Base-by-base conservation (phyloP, 2,797 vertebrate genomes). In the Bovichtus variegatus region DNA sequence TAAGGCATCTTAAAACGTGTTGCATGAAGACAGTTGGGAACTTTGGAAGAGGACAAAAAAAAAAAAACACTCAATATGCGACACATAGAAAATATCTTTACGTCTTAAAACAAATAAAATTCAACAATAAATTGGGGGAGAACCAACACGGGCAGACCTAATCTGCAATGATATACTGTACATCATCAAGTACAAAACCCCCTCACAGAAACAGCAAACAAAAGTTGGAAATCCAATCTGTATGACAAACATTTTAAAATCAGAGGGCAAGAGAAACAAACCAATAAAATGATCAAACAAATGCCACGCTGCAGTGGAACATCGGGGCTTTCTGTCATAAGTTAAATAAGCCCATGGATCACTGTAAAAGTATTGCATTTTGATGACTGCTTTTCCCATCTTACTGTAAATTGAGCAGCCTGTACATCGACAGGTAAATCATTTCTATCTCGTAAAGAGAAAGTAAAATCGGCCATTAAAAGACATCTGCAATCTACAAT, bases 41-140 rank as follows among this genome's bases (percentile, higher is more conserved):
- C 25, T 71, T 31, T 13, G 19, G 3, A 67, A 15, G 3, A 73
- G 3, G 71, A 76, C 53, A 58, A 10, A 60, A 70, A 71, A 55
- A 55, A 71, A 81, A 19, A 49, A 66, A 68, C 71, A 83, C 57
- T 41, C 7, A 40, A 55, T n/a, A 80, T 75, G 57, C 62, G 70
- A 58, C 65, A 83, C 74, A 80, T 15, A 63, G 76, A 90, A 90
- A 85, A 87, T 78, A 79, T 68, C 5, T 86, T 84, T 80, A 78
- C 64, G 83, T 80, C 60, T 76, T 73, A 64, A 68, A 79, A 84
- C 67, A 82, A 87, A 82, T 55, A 19, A 81, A 87, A 86, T 73
- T 72, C 61, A 73, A 76, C 21, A 71, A 25, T 66, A 78, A 44
- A 74, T 62, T 25, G 69, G 57, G 47, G 60, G 38, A 69, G 55